A percentile compares a stretch with the other conserved stretches of the same genome.
Conservation (phyloP, 2,113 vertebrate genomes). For the Salvelinus namaycush region DNA sequence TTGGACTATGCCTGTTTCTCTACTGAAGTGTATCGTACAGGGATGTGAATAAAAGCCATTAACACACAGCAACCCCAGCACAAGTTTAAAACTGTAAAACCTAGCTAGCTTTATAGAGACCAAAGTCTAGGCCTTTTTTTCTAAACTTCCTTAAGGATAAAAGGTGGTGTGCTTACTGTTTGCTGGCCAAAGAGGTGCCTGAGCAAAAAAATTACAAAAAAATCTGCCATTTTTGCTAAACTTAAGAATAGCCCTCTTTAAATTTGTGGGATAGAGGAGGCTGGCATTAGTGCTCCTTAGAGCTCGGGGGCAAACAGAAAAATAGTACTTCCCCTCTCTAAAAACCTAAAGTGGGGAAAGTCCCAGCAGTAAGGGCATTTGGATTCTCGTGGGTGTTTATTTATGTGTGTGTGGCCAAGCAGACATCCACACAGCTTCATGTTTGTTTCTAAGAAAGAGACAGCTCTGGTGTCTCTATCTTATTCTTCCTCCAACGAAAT, state of each 20-base stretch:
- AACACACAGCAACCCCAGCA: constrained; percentile 13
- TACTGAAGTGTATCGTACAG: constrained; percentile 32
- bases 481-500: no score
- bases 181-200: constrained; percentile 44
- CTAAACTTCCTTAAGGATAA: constrained; percentile 51
- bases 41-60: constrained; percentile 75
- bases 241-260: neutral
- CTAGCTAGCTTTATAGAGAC: constrained; percentile 41
- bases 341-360: no score
- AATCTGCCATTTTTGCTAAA: neutral
- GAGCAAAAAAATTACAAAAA: constrained; percentile 21
- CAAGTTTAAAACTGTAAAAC: constrained; percentile 2
- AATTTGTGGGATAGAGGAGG: neutral
- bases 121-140: constrained; percentile 43
- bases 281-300: no score
- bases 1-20: constrained; percentile 2
- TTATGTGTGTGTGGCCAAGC: no score
- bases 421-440: no score
- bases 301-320: no score
- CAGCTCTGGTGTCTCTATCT: no score
- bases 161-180: constrained; percentile 49
- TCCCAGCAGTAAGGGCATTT: no score
- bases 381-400: no score
- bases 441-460: no score
- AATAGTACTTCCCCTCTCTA: no score